These are phyloP conservation scores for Neodontobutis hainanensis DNA, from an alignment of 2,113 vertebrate species.

Conservation along the genomic window DNA sequence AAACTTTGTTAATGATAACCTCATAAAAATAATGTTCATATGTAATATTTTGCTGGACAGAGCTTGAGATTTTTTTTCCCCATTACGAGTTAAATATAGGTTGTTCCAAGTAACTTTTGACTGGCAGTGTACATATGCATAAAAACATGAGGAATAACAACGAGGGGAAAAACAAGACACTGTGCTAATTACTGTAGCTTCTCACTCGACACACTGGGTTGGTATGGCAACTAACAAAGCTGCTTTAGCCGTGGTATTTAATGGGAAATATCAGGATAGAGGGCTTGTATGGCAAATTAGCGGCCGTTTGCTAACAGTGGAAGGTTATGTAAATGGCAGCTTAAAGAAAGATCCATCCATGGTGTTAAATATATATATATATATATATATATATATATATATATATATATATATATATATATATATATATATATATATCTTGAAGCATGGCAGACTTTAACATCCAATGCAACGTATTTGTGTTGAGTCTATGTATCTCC, in stretches of 20 bases:
- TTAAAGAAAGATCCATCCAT: conserved; percentile 29
- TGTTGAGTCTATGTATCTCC: too few relatives aligned
- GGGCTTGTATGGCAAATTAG: conserved; percentile 44
- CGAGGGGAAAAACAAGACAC: conserved; percentile 38
- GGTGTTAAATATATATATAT: too few relatives aligned
- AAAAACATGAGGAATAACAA: conserved; percentile 32
- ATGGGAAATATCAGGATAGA: conserved; percentile 36
- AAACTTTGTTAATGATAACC: too few relatives aligned
- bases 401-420: too few relatives aligned
- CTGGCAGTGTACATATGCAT: conserved; percentile 28
- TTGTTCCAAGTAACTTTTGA: conserved; percentile 23
- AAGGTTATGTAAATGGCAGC: conserved; percentile 23
- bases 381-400: too few relatives aligned
- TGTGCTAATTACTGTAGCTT: conserved; percentile 48
- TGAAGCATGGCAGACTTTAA: too few relatives aligned
- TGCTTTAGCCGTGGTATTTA: conserved; percentile 31
- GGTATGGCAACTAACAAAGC: conserved; percentile 56
- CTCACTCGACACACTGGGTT: conserved; percentile 42
- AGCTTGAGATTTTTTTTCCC: background rate
- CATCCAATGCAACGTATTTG: conserved; percentile 5
- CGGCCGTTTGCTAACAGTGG: conserved; percentile 1
- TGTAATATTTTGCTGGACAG: background rate
- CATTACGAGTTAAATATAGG: background rate
- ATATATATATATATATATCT: too few relatives aligned
- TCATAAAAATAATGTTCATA: background rate